Evolutionary conservation across 2,113 vertebrate genomes (phyloP), one percentile per base, ranked within the genome.

Genomic region (Varanus komodoensis): DNA sequence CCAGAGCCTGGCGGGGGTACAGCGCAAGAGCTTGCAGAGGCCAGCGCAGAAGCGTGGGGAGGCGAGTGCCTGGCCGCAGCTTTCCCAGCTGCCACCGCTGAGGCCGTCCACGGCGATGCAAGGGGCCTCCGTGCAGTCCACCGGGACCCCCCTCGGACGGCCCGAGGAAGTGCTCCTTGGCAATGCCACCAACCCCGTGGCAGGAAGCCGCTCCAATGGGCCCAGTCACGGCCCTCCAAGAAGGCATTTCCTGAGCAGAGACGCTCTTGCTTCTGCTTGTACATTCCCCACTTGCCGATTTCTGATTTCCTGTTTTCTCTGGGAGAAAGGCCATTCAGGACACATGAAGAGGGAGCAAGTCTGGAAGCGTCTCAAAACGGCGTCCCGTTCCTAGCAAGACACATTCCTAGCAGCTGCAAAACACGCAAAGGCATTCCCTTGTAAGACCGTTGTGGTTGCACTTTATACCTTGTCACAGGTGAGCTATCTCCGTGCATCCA

Each of bases 21-120:
- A 74, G 91, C 90, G 89, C 93, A 93, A 83, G 85, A 83, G n/a
- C 27, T 74, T 48, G 52, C 61, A 89, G 81, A 95, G 93, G 92
- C 92, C 95, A 93, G 52, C 78, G 91, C 87, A 93, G 95, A 95
- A 85, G 2, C 61, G 19, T 64, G 90, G 87, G 83, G 91, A 38
- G 94, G 93, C 86, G 93, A 87, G 3, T 86, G 90, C 69, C 67
- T 57, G 69, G 75, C 54, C 85, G 94, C 92, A 93, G 8, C 89
- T 69, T 89, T 90, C 88, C 90, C 79, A 84, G 68, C 25, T 88
- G 44, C 44, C 44, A 0, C 0, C 50, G 67, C 14, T 11, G 19
- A 19, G 81, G 19, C 21, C 68, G 23, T 90, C 19, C 54, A 34
- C 11, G 0, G 0, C 3, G 25, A 92, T 0, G 15, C 27, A 8